Percentiles rank a stretch among this genome's conserved stretches.
Conservation (phyloP, 2,113 vertebrate genomes). For the Delphinus delphis region DNA sequence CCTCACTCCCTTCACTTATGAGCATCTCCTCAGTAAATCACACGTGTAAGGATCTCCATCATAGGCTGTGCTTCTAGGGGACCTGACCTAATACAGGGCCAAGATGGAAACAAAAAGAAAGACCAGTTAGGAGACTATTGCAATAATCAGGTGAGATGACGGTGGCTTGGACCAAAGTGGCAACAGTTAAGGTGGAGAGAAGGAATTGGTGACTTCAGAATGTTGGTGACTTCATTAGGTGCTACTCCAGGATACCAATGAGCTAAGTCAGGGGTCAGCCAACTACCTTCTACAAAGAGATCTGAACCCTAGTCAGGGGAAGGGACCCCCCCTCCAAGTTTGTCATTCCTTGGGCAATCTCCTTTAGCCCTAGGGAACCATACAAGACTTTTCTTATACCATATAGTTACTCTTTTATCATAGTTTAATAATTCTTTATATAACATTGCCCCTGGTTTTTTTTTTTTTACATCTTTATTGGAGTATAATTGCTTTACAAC, state of each 20-base stretch:
- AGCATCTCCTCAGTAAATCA: background rate
- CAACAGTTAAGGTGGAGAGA: background rate
- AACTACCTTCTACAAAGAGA: background rate
- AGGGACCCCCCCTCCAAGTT: background rate
- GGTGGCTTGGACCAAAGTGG: background rate
- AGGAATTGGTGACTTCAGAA: background rate
- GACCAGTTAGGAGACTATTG: background rate
- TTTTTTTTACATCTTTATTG: no score
- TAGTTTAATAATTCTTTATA: background rate
- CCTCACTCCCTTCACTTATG: background rate
- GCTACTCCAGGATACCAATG: accelerated
- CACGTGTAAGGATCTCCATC: accelerated
- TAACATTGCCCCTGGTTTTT: background rate
- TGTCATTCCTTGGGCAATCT: background rate
- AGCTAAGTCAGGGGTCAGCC: background rate
- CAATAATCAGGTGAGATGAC: background rate
- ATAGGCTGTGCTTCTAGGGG: background rate
- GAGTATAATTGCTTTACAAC: no score
- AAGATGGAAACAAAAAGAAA: background rate
- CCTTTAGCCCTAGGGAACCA: background rate
- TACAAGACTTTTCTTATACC: background rate
- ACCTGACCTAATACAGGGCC: background rate
- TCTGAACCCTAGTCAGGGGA: background rate
- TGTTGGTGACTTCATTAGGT: no score
- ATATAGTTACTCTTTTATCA: background rate